phyloP scores from a whole-genome alignment of 53 echinoderm and acorn worm species.

The Mesocentrotus franciscanus region DNA sequence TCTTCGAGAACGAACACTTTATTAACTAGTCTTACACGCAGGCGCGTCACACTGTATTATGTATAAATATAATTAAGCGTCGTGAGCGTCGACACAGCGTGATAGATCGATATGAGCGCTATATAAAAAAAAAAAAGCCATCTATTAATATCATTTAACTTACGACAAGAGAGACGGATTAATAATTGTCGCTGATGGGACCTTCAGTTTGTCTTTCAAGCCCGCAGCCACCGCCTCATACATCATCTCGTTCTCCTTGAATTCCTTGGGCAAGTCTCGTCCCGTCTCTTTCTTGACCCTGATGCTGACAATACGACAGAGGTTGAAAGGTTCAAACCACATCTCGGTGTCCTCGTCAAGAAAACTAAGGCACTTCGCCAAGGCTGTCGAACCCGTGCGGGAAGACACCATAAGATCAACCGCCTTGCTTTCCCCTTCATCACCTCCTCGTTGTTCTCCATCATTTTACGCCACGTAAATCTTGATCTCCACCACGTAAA shows the following conservation, averaged over 20 bases:
- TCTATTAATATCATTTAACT: neutral
- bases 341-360: constrained; percentile 48
- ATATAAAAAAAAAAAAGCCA: too few relatives aligned
- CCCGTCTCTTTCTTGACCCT: neutral
- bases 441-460: neutral
- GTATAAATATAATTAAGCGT: too few relatives aligned
- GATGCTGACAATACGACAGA: neutral
- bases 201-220: neutral
- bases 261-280: neutral
- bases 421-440: neutral
- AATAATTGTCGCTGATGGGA: neutral
- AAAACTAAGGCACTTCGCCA: constrained; percentile 55
- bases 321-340: constrained; percentile 54
- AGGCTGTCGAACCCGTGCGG: constrained; percentile 38
- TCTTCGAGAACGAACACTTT: too few relatives aligned
- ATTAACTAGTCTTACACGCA: too few relatives aligned
- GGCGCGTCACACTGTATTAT: too few relatives aligned
- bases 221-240: neutral
- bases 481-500: too few relatives aligned
- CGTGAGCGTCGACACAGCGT: too few relatives aligned
- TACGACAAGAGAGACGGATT: constrained; percentile 19
- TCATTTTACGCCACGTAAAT: neutral
- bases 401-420: constrained; percentile 35
- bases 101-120: too few relatives aligned
- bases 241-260: constrained; percentile 28